A percentile compares a stretch with the other conserved stretches of the same genome.
Evolutionary conservation across 2,797 vertebrate species (phyloP).

Genomic region (Dendrocincla tyrannina): DNA sequence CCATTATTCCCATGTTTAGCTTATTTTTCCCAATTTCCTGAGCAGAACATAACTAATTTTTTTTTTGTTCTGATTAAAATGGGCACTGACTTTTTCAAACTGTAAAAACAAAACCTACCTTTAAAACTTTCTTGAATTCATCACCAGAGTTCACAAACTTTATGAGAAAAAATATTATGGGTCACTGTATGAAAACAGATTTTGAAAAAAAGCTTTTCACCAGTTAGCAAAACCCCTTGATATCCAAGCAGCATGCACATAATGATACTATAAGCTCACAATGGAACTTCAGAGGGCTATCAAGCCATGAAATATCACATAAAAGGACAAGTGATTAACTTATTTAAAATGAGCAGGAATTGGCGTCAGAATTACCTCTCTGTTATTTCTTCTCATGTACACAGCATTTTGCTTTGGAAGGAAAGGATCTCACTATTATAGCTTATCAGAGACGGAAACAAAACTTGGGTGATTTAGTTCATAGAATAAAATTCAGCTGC

Average conservation of each 20-base stretch:
- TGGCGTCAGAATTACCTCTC: neutral
- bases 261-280: constrained; percentile 66
- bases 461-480: neutral
- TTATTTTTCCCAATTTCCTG: constrained; percentile 28
- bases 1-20: constrained; percentile 2
- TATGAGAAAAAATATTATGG: constrained; percentile 43
- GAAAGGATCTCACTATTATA: neutral
- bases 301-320: constrained; percentile 64
- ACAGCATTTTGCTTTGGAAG: constrained; percentile 11
- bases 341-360: constrained; percentile 28
- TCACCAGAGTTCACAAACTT: constrained; percentile 14
- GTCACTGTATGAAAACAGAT: constrained; percentile 50
- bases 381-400: neutral
- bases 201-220: constrained; percentile 50
- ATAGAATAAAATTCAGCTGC: neutral
- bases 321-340: constrained; percentile 70
- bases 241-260: constrained; percentile 44
- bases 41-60: neutral
- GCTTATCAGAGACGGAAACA: constrained; percentile 25
- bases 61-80: constrained; percentile 27
- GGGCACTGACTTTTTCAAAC: neutral
- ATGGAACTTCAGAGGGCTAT: constrained; percentile 69
- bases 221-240: constrained; percentile 41
- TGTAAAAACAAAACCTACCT: constrained; percentile 29
- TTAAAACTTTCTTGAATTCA: neutral